Percentiles rank a stretch among this genome's conserved stretches.
Conservation (phyloP, 2,888 invertebrate species). For the Drosophila kambysellisi region DNA sequence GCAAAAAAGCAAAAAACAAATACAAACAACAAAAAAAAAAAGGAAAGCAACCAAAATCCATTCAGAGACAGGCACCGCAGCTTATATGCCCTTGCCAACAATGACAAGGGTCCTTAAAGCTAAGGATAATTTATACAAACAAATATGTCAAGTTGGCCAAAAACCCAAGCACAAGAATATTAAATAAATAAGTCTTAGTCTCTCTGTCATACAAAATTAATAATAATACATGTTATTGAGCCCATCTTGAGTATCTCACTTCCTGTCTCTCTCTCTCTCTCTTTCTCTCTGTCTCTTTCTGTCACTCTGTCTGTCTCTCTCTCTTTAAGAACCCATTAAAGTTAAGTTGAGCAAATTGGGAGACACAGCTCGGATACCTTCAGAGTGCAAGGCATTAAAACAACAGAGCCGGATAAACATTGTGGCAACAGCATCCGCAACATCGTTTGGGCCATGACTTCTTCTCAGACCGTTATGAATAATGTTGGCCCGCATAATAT, state of each 20-base stretch:
- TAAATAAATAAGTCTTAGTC: constrained; percentile 1
- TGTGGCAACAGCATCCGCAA: constrained; percentile 35
- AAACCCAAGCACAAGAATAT: background rate
- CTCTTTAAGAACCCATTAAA: background rate
- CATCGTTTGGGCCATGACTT: constrained; percentile 40
- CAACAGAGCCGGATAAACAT: constrained; percentile 32
- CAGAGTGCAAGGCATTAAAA: constrained; percentile 20
- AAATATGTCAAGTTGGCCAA: background rate
- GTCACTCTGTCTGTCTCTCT: background rate
- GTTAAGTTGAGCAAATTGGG: background rate
- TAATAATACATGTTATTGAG: background rate
- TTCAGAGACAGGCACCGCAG: background rate
- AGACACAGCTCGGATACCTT: constrained; percentile 1
- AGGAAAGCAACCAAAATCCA: constrained; percentile 3
- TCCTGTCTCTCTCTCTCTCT: accelerated
- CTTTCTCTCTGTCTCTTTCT: background rate
- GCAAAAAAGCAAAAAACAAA: constrained; percentile 33
- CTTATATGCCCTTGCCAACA: constrained; percentile 22
- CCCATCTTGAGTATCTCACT: background rate
- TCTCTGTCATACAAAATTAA: background rate
- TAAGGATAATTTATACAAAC: constrained; percentile 2
- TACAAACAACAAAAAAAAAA: constrained; percentile 24
- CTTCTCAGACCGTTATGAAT: constrained; percentile 61
- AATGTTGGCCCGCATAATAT: constrained; percentile 53
- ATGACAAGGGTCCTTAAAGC: background rate